Evolutionary conservation across 2,797 vertebrate species (phyloP), one percentile per base, ranked within the genome.

Genomic region (Novumbra hubbsi): DNA sequence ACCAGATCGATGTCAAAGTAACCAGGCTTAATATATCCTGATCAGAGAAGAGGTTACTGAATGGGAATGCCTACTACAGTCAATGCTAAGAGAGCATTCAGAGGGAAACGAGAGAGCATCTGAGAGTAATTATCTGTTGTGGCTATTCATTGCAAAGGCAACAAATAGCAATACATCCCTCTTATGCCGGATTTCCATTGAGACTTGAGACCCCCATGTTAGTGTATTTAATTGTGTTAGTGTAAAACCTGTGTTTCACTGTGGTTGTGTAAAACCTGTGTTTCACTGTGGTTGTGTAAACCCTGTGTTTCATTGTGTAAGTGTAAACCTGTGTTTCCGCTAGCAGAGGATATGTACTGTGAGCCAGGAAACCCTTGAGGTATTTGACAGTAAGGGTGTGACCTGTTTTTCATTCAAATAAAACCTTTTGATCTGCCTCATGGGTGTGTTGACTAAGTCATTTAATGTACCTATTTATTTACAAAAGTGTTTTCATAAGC

Each of bases 21-120:
- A 90, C 91, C 84, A 86, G 74, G 74, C 75, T 77, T 67, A 78
- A 79, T 70, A 76, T 71, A 73, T 84, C 80, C 78, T 83, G 80
- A 66, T 76, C 80, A 67, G 70, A 75, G 75, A 80, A 71, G 75
- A 74, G 68, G 84, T 82, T 79, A 70, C 68, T 72, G 65, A 70
- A 71, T 49, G 67, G 45, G 68, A 67, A 67, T 28, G 64, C 57
- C 68, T 49, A 50, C 72, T 41, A 66, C 73, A 6, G 73, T 73
- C 72, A 83, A 84, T 68, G 55, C 63, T 14, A 63, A 19, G 75
- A 72, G 21, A 74, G 41, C 75, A 81, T 38, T 68, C 71, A 80
- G 27, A 50, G 50, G 65, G 8, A 21, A 9, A 67, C 2, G 41
- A 50, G n/a, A 77, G 38, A 75, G 70, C 77, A 70, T 73, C 48